Conservation (phyloP, 1,140 invertebrate genomes). For the Lepidotrigona ventralis region DNA sequence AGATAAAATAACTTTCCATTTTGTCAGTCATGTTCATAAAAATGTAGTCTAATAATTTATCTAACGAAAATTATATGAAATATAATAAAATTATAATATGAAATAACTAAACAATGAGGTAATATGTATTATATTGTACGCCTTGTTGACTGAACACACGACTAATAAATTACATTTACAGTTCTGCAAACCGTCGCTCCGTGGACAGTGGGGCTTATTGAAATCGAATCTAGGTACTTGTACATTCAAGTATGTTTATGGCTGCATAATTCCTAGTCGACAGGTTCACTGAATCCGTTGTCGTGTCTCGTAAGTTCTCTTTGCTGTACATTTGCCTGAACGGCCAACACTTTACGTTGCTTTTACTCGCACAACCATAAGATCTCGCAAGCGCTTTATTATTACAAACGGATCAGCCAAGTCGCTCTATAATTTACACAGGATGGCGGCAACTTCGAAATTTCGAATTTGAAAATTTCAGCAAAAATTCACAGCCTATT, state of each 20-base stretch:
- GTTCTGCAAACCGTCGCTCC: no score
- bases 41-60: no score
- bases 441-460: not conserved
- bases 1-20: no score
- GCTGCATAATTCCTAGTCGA: not conserved
- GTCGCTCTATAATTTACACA: not conserved
- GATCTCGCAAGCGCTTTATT: not conserved
- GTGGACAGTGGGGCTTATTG: not conserved
- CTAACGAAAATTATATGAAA: no score
- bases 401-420: fast-evolving
- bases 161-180: no score
- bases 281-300: not conserved
- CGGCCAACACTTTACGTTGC: not conserved
- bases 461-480: not conserved
- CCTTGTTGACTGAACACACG: no score
- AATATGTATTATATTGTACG: no score
- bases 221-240: not conserved
- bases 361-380: not conserved
- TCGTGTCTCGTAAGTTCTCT: not conserved
- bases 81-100: no score
- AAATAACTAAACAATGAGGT: no score
- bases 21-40: no score
- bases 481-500: not conserved
- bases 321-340: not conserved
- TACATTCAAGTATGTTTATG: not conserved